Evolutionary conservation across 2,888 invertebrate species (phyloP), one percentile per base, ranked within the genome.

Genomic region (Tanytarsus gracilentus): DNA sequence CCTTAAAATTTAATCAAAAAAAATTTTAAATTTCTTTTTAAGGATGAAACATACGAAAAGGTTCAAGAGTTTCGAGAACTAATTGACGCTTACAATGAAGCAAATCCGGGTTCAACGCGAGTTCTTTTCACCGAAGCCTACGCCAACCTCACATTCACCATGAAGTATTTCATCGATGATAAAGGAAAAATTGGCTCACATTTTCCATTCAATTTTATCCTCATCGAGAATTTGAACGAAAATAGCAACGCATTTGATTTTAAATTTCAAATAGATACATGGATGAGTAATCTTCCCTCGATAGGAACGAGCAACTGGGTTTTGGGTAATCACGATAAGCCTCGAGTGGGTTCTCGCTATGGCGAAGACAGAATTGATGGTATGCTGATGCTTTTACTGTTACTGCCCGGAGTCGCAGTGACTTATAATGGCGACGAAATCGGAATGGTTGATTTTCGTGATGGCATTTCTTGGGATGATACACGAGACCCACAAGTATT

Each of bases 391-490:
- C 70, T 96, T 59, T 75, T 84, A 16, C 76, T 90, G 68, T 77
- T 92, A 16, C 75, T 95, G 59, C 93, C 92, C 2, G 95, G 95
- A 36, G 81, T 91, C 3, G 83, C 85, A 21, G 82, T 93, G 6
- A 86, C 89, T 1, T 95, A 95, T 69, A 88, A 94, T 74, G 86
- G 86, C 4, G 85, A 86, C 67, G 86, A 86, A 72, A 78, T 86
- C 36, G 85, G 81, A 0, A 80, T 84, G 79, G 69, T 73, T 62
- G 77, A 84, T 66, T 73, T 71, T 8, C 69, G 71, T 59, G 61
- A 63, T 29, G 44, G 44, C 2, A 70, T 62, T 50, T 63, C 66
- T 0, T 73, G 67, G 66, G 67, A 69, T 14, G 68, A 71, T 4
- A 71, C 73, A 0, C 68, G 77, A 30, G 84, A 84, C 70, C 81